These are phyloP conservation scores for Dromius quadrimaculatus DNA, from an alignment of 2,888 invertebrate species.

Conservation along the genomic window DNA sequence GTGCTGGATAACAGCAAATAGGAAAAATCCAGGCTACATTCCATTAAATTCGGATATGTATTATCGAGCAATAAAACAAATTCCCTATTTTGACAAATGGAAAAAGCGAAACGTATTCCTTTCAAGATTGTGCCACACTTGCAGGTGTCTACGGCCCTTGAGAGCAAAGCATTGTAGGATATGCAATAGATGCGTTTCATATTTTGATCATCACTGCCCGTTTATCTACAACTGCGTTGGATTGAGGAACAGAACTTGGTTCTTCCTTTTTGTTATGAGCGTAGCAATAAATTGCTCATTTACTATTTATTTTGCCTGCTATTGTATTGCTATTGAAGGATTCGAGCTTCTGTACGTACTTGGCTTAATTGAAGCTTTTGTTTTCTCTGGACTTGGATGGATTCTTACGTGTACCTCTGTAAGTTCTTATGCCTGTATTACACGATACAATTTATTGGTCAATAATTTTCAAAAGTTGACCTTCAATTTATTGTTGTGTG, in stretches of 20 bases:
- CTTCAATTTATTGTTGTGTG: no score
- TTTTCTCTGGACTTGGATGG: slow-evolving; percentile 89
- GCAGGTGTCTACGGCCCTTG: slow-evolving; percentile 86
- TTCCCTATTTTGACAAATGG: slow-evolving; percentile 93
- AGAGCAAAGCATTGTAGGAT: slow-evolving; percentile 93
- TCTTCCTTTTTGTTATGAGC: slow-evolving; percentile 89
- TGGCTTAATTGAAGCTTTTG: slow-evolving; percentile 84
- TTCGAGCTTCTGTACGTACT: slow-evolving; percentile 88
- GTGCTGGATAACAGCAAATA: slow-evolving; percentile 90
- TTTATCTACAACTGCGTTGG: slow-evolving; percentile 97
- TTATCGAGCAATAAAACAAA: slow-evolving; percentile 90
- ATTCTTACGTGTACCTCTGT: slow-evolving; percentile 90
- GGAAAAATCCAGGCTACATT: slow-evolving; percentile 90
- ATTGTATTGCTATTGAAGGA: slow-evolving; percentile 86
- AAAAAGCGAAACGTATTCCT: slow-evolving; percentile 86
- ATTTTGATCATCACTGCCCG: slow-evolving; percentile 96
- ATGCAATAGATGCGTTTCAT: slow-evolving; percentile 82
- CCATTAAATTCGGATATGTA: slow-evolving; percentile 92
- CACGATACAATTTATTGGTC: no score
- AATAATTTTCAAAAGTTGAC: no score
- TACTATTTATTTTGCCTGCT: slow-evolving; percentile 89
- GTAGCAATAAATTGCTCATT: slow-evolving; percentile 90
- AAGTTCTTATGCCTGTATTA: slow-evolving; percentile 62
- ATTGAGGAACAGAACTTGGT: slow-evolving; percentile 92
- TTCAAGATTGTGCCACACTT: slow-evolving; percentile 90